Evolutionary conservation across 2,113 vertebrate species (phyloP).

Genomic region (Crotalus tigris): DNA sequence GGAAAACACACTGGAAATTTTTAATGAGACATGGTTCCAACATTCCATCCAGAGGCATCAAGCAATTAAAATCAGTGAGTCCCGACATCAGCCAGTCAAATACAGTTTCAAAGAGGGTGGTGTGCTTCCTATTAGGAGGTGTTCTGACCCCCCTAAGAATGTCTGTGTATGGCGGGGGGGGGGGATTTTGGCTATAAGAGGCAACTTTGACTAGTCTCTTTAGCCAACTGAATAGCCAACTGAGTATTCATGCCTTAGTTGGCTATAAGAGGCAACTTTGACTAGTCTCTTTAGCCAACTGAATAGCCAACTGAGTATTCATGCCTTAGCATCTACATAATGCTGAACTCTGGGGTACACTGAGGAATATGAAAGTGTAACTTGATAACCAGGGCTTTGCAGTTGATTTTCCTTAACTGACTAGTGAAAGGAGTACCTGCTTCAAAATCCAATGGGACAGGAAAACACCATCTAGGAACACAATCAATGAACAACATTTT

Average conservation of each 20-base stretch:
- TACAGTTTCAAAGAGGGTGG: background rate
- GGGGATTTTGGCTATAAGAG: background rate
- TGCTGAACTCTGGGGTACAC: background rate
- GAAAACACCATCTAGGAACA: background rate
- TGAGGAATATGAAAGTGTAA: background rate
- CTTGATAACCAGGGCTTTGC: background rate
- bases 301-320: background rate
- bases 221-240: background rate
- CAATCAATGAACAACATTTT: background rate
- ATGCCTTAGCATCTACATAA: background rate
- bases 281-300: background rate
- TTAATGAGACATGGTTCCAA: background rate
- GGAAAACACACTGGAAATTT: background rate
- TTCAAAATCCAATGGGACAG: background rate
- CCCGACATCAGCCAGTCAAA: background rate
- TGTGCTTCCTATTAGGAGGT: background rate
- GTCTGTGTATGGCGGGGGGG: background rate
- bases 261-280: background rate
- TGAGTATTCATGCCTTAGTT: background rate
- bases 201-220: background rate
- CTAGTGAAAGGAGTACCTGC: background rate
- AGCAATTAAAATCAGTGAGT: background rate
- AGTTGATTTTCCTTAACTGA: background rate
- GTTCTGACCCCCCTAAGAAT: background rate
- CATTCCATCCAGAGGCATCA: background rate